These are phyloP conservation scores for Microcebus lehilahytsara DNA, from an alignment of 2,113 vertebrate species.

Conservation along the genomic window DNA sequence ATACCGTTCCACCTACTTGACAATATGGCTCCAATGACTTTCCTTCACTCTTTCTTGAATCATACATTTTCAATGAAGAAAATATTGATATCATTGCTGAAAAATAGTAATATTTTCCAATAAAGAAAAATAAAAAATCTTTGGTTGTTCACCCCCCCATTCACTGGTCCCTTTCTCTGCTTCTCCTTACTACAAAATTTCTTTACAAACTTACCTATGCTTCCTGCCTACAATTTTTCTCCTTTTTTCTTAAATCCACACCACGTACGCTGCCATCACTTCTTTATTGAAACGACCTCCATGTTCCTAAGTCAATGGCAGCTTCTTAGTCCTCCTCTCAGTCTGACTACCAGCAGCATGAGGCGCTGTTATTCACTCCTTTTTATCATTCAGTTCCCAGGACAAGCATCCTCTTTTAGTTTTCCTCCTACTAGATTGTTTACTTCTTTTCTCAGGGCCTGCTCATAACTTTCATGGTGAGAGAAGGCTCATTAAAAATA, in stretches of 20 bases:
- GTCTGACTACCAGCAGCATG: accelerated
- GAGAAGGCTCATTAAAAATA: not conserved
- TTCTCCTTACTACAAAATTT: not conserved
- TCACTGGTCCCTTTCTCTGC: not conserved
- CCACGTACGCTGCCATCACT: not conserved
- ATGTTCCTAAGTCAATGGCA: not conserved
- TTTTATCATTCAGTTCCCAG: too few relatives aligned
- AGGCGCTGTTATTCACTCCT: not conserved
- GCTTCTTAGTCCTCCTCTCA: not conserved
- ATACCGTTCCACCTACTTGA: not conserved
- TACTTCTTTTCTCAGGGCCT: not conserved
- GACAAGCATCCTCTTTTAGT: not conserved
- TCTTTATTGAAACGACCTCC: not conserved
- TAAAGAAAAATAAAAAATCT: not conserved
- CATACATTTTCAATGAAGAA: not conserved
- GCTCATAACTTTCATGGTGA: not conserved
- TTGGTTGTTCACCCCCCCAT: not conserved
- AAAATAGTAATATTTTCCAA: not conserved
- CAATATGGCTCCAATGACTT: not conserved
- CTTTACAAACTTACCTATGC: not conserved
- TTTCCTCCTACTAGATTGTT: not conserved
- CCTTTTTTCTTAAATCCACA: not conserved
- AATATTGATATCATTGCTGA: not conserved
- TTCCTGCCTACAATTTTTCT: not conserved
- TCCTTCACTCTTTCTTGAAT: not conserved